Conservation (phyloP, 2,797 vertebrate genomes). For the Betta splendens region DNA sequence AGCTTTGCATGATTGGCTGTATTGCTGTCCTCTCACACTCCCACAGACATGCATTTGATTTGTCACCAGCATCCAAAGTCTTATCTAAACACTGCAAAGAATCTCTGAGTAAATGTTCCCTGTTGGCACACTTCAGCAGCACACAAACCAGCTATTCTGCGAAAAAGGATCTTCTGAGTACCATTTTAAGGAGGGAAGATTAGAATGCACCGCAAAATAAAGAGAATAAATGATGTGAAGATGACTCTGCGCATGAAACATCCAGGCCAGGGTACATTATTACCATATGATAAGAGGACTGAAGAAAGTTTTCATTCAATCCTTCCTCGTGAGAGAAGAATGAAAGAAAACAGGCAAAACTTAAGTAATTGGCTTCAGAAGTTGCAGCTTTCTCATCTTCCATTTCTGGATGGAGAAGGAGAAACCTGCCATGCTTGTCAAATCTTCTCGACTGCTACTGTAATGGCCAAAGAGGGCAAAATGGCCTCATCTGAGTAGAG, state of each 20-base stretch:
- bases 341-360: constrained; percentile 68
- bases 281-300: constrained; percentile 65
- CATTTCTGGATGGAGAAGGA: constrained; percentile 61
- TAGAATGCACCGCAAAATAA: constrained; percentile 65
- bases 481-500: constrained; percentile 69
- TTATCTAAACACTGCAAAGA: constrained; percentile 76
- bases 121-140: constrained; percentile 67
- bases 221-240: constrained; percentile 65
- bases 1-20: constrained; percentile 81
- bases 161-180: constrained; percentile 72
- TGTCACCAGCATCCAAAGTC: constrained; percentile 78
- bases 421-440: constrained; percentile 81
- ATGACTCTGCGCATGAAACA: constrained; percentile 60
- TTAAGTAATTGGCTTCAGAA: constrained; percentile 78
- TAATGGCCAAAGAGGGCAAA: constrained; percentile 72
- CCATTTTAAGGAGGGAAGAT: constrained; percentile 61
- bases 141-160: constrained; percentile 70
- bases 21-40: constrained; percentile 70
- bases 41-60: constrained; percentile 77
- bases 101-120: constrained; percentile 77
- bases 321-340: constrained; percentile 45
- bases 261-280: constrained; percentile 51
- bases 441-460: constrained; percentile 69
- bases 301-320: constrained; percentile 59
- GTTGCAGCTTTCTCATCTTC: constrained; percentile 69